Evolutionary conservation across 1,140 invertebrate genomes (phyloP).

Genomic region (Psilanteris sp.): DNA sequence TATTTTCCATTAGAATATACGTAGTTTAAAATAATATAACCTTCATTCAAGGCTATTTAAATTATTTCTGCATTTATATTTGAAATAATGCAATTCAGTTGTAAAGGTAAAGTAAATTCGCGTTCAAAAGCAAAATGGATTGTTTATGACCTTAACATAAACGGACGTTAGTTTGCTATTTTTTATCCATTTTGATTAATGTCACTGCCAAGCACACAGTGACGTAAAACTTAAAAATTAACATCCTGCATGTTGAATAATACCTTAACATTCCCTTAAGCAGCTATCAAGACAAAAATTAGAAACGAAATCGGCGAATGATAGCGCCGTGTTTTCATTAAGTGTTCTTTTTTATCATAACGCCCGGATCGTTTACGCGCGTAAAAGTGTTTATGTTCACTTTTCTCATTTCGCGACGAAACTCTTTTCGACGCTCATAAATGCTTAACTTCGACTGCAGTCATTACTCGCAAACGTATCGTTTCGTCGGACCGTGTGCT

Average conservation of each 20-base stretch:
- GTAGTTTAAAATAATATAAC: too few relatives aligned
- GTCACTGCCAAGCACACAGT: background rate
- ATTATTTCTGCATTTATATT: too few relatives aligned
- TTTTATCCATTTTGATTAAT: constrained; percentile 23
- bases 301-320: constrained; percentile 34
- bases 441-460: constrained; percentile 46
- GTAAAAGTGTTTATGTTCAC: constrained; percentile 45
- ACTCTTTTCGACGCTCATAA: constrained; percentile 46
- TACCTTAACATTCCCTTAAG: background rate
- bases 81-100: too few relatives aligned
- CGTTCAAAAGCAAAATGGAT: constrained; percentile 4
- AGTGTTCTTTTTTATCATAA: constrained; percentile 30
- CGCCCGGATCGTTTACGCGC: constrained; percentile 25
- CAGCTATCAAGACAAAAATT: constrained; percentile 24
- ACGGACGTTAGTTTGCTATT: constrained; percentile 11
- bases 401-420: constrained; percentile 41
- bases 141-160: constrained; percentile 8
- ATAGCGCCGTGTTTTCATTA: constrained; percentile 46
- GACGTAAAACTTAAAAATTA: constrained; percentile 33
- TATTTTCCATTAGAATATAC: too few relatives aligned
- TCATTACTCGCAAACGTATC: constrained; percentile 48
- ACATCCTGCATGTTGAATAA: constrained; percentile 8
- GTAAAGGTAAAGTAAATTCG: too few relatives aligned
- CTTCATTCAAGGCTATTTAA: too few relatives aligned
- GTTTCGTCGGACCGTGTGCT: constrained; percentile 23